Percentiles rank a stretch among this genome's conserved stretches.
Evolutionary conservation across 2,888 invertebrate genomes (phyloP).

Genomic region (Cepaea hortensis): DNA sequence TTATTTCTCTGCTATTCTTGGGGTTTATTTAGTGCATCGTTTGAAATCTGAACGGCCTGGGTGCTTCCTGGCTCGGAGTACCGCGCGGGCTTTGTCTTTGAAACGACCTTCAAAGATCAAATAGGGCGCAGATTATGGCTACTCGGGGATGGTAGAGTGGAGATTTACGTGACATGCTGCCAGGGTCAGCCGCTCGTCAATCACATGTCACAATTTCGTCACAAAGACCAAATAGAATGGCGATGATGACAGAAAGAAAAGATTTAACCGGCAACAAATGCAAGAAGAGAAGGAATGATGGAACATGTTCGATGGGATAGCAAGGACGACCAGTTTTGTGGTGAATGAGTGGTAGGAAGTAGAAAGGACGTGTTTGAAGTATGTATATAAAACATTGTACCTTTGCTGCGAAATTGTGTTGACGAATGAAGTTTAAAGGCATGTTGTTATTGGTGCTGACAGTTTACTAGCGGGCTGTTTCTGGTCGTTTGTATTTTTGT

Average conservation of each 20-base stretch:
- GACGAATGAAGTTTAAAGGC: too few relatives aligned
- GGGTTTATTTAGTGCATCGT: conserved; percentile 35
- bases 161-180: conserved; percentile 41
- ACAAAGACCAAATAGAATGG: conserved; percentile 33
- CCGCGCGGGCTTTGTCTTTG: conserved; percentile 29
- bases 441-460: too few relatives aligned
- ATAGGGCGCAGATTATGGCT: conserved; percentile 32
- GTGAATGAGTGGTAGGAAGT: too few relatives aligned
- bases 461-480: too few relatives aligned
- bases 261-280: too few relatives aligned
- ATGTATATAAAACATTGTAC: too few relatives aligned
- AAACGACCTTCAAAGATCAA: conserved; percentile 16
- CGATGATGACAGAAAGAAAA: background rate
- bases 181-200: conserved; percentile 36
- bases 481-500: too few relatives aligned
- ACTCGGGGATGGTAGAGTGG: conserved; percentile 27
- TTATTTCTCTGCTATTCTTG: conserved; percentile 13
- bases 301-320: background rate
- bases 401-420: too few relatives aligned
- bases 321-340: too few relatives aligned
- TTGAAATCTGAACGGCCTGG: conserved; percentile 9
- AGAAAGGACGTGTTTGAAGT: too few relatives aligned
- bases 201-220: conserved; percentile 43
- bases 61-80: background rate
- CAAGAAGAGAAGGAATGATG: background rate